Evolutionary conservation across 2,888 invertebrate species (phyloP).

Genomic region (Habrosyne pyritoides): DNA sequence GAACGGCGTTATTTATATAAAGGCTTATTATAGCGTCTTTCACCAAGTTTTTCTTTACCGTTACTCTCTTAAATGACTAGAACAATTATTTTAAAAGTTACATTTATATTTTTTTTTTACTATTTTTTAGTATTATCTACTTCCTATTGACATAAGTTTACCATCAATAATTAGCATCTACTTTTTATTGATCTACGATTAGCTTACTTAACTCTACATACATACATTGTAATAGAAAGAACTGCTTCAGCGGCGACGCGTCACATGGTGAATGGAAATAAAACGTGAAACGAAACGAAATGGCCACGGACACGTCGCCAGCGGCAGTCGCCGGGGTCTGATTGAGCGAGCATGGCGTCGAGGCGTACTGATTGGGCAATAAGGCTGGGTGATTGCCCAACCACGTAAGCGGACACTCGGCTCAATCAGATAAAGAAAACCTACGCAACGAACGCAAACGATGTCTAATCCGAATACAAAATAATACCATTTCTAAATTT

Average conservation of each 20-base stretch:
- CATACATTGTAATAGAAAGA: constrained; percentile 76
- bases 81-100: constrained; percentile 75
- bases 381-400: constrained; percentile 90
- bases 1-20: constrained; percentile 68
- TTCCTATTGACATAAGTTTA: constrained; percentile 82
- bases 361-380: constrained; percentile 86
- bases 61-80: constrained; percentile 74
- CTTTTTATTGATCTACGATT: constrained; percentile 67
- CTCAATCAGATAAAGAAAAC: constrained; percentile 64
- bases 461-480: constrained; percentile 34
- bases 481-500: constrained; percentile 48
- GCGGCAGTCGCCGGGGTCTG: constrained; percentile 64
- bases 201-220: constrained; percentile 81
- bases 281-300: constrained; percentile 31
- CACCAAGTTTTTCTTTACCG: constrained; percentile 79
- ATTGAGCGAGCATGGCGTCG: constrained; percentile 68
- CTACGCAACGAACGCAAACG: constrained; percentile 32
- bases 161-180: constrained; percentile 78
- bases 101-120: constrained; percentile 65
- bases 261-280: constrained; percentile 50
- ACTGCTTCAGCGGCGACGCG: constrained; percentile 58
- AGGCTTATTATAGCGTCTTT: constrained; percentile 82
- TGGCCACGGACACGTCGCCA: constrained; percentile 56
- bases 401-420: constrained; percentile 84
- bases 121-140: constrained; percentile 72